phyloP scores from a whole-genome alignment of 2,113 vertebrate species.

The Nothoprocta pentlandii region DNA sequence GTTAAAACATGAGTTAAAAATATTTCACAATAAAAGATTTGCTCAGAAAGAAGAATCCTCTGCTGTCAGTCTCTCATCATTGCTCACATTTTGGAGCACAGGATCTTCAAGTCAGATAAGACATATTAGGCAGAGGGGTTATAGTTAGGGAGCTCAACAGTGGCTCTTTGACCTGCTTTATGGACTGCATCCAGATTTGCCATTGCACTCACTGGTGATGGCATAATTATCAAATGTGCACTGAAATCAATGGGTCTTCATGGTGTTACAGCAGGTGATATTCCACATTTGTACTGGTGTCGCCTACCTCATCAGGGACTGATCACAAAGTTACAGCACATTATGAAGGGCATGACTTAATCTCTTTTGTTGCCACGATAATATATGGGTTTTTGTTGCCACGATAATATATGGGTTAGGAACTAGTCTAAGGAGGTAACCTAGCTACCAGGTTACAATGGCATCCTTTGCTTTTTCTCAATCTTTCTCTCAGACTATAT shows the following conservation, averaged over 20 bases:
- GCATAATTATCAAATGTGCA: not conserved
- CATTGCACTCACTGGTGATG: not conserved
- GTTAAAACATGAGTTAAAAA: not conserved
- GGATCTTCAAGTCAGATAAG: not conserved
- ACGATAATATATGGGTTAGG: not conserved
- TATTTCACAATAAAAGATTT: not conserved
- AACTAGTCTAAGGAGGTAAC: not conserved
- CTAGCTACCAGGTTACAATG: not conserved
- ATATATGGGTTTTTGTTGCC: not conserved
- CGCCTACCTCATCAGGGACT: not conserved
- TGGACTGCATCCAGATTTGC: not conserved
- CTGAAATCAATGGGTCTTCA: not conserved
- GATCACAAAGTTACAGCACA: not conserved
- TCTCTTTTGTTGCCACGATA: not conserved
- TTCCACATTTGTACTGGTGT: not conserved
- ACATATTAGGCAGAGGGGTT: not conserved
- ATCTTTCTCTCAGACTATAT: not conserved
- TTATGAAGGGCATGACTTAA: not conserved
- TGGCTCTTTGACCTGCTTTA: not conserved
- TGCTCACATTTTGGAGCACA: not conserved
- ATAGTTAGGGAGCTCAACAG: not conserved
- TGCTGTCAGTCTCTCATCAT: not conserved
- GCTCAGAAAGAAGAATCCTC: not conserved
- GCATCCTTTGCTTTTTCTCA: not conserved
- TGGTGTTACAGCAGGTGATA: not conserved